Conservation (phyloP, 2,888 invertebrate species). For the Syritta pipiens region DNA sequence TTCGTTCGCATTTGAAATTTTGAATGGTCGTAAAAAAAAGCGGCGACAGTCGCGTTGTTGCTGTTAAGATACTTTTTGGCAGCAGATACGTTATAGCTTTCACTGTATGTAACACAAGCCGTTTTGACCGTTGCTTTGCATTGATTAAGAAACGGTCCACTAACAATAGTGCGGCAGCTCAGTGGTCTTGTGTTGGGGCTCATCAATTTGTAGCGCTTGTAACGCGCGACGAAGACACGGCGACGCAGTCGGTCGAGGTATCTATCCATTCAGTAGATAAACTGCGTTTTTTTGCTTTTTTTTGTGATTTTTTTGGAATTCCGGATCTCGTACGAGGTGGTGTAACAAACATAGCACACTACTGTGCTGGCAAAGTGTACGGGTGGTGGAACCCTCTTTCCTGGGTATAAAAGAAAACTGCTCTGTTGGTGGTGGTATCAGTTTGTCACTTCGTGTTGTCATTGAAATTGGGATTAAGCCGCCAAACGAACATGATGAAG, state of each 20-base stretch:
- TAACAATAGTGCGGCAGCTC: constrained; percentile 5
- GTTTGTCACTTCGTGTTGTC: constrained; percentile 55
- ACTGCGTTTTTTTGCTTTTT: not conserved
- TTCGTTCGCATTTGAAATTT: constrained; percentile 28
- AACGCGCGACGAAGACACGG: not conserved
- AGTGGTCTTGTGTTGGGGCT: constrained; percentile 30
- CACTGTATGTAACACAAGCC: constrained; percentile 21
- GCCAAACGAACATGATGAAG: constrained; percentile 49
- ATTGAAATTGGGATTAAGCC: constrained; percentile 39
- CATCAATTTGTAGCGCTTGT: constrained; percentile 25
- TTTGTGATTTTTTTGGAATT: constrained; percentile 34
- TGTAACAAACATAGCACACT: constrained; percentile 53
- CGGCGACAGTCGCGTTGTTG: constrained; percentile 19
- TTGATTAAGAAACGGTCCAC: constrained; percentile 60
- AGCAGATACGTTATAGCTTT: constrained; percentile 7
- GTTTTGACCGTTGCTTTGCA: constrained; percentile 12
- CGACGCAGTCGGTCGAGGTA: constrained; percentile 1
- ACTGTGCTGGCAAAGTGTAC: not conserved
- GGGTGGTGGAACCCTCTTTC: constrained; percentile 31
- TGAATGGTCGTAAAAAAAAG: too few relatives aligned
- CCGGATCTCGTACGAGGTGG: constrained; percentile 44
- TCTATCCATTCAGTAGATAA: not conserved
- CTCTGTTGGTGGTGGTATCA: constrained; percentile 59
- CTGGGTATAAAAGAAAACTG: constrained; percentile 61
- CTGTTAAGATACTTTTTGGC: constrained; percentile 38